Evolutionary conservation across 2,888 invertebrate genomes (phyloP), one percentile per base, ranked within the genome.

Genomic region (Harmothoe impar): DNA sequence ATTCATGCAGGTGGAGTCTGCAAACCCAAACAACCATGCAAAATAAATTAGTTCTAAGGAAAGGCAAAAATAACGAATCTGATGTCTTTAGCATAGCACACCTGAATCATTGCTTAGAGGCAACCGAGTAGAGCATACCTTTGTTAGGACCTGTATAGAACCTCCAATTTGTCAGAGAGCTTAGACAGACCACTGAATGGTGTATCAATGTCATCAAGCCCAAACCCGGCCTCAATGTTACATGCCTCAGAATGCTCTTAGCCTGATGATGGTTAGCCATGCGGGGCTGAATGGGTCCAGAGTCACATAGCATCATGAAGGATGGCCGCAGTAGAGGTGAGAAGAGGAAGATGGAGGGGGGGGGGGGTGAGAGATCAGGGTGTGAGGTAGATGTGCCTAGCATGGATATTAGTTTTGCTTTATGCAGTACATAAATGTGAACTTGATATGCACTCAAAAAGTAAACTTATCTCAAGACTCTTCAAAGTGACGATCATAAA

Each of bases 11-110:
- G n/a, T n/a, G n/a, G n/a, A n/a, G n/a, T n/a, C n/a, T n/a, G n/a
- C n/a, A 43, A 10, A 43, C 10, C 43, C 43, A 43, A 10, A 43
- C 43, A 43, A 7, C 10, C 43, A 43, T 43, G 3, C 10, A 43
- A 43, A 10, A 43, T 43, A 17, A 72, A 25, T 25, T 15, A 3
- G 72, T 72, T 72, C n/a, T 29, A 0, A 29, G 25, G 25, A 72
- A 29, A 72, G 72, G 72, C 29, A 72, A 72, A 25, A 72, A 72
- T 72, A 72, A 72, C 25, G 72, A 72, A 25, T 29, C n/a, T 72
- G 72, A 72, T 72, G 72, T 72, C 29, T 72, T 72, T 25, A 72
- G 5, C 29, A 7, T 43, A 29, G 0, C 72, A 72, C 72, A 23
- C 72, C 72, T 72, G 72, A 12, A n/a, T 72, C 72, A 3, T 72